Evolutionary conservation across 2,113 vertebrate genomes (phyloP), one percentile per base, ranked within the genome.

Genomic region (Nematolebias whitei): DNA sequence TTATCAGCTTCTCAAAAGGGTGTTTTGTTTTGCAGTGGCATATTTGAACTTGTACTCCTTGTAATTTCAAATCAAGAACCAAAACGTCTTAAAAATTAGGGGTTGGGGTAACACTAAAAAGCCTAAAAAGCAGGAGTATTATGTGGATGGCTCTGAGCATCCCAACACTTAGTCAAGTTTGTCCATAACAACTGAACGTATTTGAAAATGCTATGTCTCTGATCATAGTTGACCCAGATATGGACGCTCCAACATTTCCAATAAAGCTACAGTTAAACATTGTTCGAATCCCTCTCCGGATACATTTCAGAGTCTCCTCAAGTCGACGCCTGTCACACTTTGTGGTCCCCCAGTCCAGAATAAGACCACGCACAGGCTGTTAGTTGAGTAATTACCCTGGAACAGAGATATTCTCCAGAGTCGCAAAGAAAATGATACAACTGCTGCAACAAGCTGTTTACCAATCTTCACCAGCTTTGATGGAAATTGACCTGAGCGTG

Each of bases 341-440:
- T 65, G 22, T 44, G 40, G n/a, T 43, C 40, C 26, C 19, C 2
- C 20, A 29, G 14, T 18, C 29, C 38, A 18, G 52, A 67, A 38
- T 32, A n/a, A 56, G n/a, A 64, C 23, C n/a, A 24, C 16, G 54
- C 40, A 23, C 9, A 19, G 49, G 55, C 49, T 51, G 53, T 48
- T 23, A 26, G 26, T 11, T 52, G 24, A 68, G 32, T 62, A 29
- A 66, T 63, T 63, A 39, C 4, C 0, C 1, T n/a, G 20, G 24
- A 69, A 32, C 15, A 11, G 12, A 35, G 22, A 20, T 19, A 12
- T 15, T 48, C 55, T 54, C 32, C 47, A 38, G 59, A 39, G 40
- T n/a, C 18, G 47, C 62, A 62, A 40, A 74, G 47, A 50, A 57
- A 50, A 24, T 43, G 14, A 59, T 29, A 24, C n/a, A 50, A 38